phyloP scores from a whole-genome alignment of 2,888 invertebrate species.

The Pseudococcus viburni region DNA sequence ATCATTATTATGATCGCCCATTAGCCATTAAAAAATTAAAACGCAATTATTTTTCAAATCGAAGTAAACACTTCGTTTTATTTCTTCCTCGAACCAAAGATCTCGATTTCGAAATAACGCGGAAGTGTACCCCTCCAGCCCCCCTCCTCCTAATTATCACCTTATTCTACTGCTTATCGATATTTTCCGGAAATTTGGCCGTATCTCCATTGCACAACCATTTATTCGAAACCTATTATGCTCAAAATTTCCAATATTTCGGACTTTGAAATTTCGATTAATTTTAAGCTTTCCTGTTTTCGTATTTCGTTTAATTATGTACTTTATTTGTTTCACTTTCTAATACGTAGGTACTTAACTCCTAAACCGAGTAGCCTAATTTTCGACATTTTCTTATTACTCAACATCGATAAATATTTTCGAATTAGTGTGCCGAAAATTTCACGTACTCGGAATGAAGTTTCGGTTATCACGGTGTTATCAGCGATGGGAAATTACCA shows the following conservation, averaged over 20 bases:
- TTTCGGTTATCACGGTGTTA: background rate
- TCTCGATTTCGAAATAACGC: too few species aligned
- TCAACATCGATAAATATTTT: background rate
- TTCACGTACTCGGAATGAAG: background rate
- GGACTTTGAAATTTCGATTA: background rate
- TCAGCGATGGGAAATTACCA: constrained; percentile 1
- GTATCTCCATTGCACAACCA: background rate
- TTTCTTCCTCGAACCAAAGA: too few species aligned
- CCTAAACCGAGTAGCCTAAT: background rate
- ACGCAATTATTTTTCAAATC: too few species aligned
- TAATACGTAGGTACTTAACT: background rate
- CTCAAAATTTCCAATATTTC: background rate
- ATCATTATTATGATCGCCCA: too few species aligned
- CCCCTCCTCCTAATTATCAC: too few species aligned
- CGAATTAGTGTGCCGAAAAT: background rate
- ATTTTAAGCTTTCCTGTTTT: background rate
- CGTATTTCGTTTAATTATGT: background rate
- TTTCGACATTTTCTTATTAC: background rate
- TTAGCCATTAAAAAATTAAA: too few species aligned
- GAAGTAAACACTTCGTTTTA: too few species aligned
- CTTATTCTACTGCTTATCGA: too few species aligned
- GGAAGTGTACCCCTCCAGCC: too few species aligned
- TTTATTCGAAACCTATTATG: background rate
- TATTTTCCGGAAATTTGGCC: background rate
- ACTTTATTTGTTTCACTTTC: background rate